Conservation (phyloP, 1,140 invertebrate species). For the Eulimnadia texana region DNA sequence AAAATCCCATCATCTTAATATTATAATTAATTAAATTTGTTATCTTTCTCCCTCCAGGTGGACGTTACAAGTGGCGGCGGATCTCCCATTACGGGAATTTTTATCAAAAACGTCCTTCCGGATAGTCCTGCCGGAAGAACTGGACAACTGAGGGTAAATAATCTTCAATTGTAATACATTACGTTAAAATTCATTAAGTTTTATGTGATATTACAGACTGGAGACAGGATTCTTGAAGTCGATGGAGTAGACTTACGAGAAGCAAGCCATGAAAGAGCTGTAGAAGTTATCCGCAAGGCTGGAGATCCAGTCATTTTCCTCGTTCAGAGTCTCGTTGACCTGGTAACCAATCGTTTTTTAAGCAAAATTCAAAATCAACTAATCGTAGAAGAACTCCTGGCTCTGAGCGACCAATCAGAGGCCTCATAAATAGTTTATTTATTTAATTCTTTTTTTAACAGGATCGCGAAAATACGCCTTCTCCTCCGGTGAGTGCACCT, state of each 20-base stretch:
- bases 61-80: slow-evolving; percentile 20
- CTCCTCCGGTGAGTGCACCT: background rate
- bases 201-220: too few relatives aligned
- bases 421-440: background rate
- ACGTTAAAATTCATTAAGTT: too few relatives aligned
- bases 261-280: slow-evolving; percentile 83
- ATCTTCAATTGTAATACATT: too few relatives aligned
- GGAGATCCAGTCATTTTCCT: slow-evolving; percentile 77
- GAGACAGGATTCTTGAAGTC: slow-evolving; percentile 83
- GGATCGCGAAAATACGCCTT: background rate
- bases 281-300: slow-evolving; percentile 87
- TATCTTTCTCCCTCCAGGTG: background rate
- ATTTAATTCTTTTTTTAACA: background rate
- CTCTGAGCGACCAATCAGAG: background rate
- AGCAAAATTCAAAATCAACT: background rate
- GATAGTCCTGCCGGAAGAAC: slow-evolving; percentile 86
- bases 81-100: slow-evolving; percentile 71
- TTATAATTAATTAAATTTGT: background rate
- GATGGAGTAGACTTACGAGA: slow-evolving; percentile 78
- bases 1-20: too few relatives aligned
- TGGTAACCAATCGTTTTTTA: slow-evolving; percentile 40
- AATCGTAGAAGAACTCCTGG: too few relatives aligned
- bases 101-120: slow-evolving; percentile 91
- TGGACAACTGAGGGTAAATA: slow-evolving; percentile 62
- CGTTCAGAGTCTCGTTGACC: slow-evolving; percentile 76